These are phyloP conservation scores for Onthophagus sagittarius DNA, from an alignment of 2,888 invertebrate species.

Conservation along the genomic window DNA sequence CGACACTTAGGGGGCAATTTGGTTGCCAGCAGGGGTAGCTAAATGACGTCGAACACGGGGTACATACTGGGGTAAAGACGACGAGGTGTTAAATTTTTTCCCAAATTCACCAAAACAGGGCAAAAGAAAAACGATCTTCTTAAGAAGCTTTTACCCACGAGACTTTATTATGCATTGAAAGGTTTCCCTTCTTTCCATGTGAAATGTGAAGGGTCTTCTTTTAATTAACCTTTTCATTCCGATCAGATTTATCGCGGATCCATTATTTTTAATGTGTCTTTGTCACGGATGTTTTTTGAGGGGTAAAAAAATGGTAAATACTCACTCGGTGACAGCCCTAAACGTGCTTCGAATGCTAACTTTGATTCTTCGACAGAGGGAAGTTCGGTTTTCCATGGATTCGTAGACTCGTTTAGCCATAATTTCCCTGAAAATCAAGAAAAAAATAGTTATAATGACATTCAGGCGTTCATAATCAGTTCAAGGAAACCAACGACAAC, in stretches of 20 bases:
- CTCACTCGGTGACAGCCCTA: slow-evolving; percentile 50
- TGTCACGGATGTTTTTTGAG: not conserved
- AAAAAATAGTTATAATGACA: not conserved
- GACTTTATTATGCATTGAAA: not conserved
- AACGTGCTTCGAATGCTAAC: slow-evolving; percentile 48
- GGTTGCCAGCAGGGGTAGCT: not conserved
- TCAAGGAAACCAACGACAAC: not conserved
- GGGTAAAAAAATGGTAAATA: slow-evolving; percentile 23
- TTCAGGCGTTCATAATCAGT: not conserved
- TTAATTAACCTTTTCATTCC: slow-evolving; percentile 35
- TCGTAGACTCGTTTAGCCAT: slow-evolving; percentile 50
- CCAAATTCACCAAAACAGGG: not conserved
- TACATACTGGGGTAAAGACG: not conserved
- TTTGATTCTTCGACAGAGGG: slow-evolving; percentile 49
- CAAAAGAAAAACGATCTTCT: not conserved
- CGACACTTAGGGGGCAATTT: slow-evolving; percentile 13
- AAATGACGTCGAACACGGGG: slow-evolving; percentile 3
- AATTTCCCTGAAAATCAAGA: slow-evolving; percentile 47
- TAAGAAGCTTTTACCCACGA: not conserved
- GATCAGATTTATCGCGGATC: slow-evolving; percentile 37
- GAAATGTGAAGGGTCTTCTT: slow-evolving; percentile 33
- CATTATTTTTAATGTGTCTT: not conserved
- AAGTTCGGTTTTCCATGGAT: slow-evolving; percentile 49
- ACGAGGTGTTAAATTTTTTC: not conserved
- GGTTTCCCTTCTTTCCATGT: too few species aligned